Conservation (phyloP, 2,113 vertebrate species). For the Nesogale talazaci region DNA sequence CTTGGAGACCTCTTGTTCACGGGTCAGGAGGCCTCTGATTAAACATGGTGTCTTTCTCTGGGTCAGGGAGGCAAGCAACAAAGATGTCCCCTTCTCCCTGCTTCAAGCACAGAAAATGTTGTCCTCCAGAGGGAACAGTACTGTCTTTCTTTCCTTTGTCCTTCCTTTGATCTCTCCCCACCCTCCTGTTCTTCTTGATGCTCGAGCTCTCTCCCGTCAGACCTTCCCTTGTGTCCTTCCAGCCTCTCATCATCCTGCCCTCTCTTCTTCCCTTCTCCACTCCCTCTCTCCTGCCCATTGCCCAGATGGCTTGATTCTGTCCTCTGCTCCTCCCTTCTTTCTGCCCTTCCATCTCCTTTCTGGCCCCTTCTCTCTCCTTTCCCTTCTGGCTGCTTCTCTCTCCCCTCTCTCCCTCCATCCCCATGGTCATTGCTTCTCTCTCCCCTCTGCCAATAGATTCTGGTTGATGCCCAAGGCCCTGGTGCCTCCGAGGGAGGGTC, state of each 20-base stretch:
- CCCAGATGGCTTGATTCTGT: no score
- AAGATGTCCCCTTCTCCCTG: neutral
- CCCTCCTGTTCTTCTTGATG: accelerated
- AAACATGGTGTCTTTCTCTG: neutral
- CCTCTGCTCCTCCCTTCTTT: accelerated
- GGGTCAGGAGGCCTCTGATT: neutral
- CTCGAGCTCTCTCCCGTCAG: accelerated
- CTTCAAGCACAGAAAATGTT: neutral
- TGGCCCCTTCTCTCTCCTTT: neutral
- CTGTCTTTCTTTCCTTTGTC: neutral
- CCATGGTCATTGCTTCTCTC: neutral
- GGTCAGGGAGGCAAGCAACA: neutral
- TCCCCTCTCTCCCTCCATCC: neutral
- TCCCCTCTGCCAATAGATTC: neutral
- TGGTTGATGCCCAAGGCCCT: neutral
- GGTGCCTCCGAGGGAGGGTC: neutral
- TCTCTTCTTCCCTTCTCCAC: accelerated
- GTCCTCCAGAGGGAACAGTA: neutral
- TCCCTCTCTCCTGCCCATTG: no score
- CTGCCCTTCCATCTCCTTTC: accelerated
- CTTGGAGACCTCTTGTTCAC: neutral
- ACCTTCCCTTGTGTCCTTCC: accelerated
- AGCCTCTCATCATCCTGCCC: neutral
- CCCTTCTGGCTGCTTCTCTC: accelerated
- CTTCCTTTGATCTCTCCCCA: accelerated